A percentile compares a stretch with the other conserved stretches of the same genome.
Evolutionary conservation across 2,797 vertebrate species (phyloP).

Genomic region (Coccyzus lansbergi): DNA sequence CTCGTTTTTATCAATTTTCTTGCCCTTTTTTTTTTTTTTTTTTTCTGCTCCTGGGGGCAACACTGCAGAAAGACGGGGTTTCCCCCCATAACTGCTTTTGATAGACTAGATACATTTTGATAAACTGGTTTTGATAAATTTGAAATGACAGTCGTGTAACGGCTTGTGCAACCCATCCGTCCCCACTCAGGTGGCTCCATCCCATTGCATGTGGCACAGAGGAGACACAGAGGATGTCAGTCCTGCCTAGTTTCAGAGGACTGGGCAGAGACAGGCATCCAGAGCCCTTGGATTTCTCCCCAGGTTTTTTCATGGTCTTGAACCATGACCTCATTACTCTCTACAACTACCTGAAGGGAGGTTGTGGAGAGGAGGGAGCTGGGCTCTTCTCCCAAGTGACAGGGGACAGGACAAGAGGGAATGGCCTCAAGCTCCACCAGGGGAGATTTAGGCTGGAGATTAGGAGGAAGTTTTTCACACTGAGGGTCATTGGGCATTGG

Average conservation of each 20-base stretch:
- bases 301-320: accelerated
- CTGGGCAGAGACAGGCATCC: not conserved
- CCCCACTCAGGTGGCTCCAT: not conserved
- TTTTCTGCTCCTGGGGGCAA: no score
- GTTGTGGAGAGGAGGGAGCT: no score
- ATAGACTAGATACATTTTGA: no score
- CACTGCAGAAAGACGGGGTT: not conserved
- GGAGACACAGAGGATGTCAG: not conserved
- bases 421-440: no score
- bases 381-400: no score
- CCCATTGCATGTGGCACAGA: accelerated
- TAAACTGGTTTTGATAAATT: not conserved
- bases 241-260: not conserved
- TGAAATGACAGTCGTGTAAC: not conserved
- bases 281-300: not conserved
- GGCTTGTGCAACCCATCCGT: not conserved
- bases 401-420: no score
- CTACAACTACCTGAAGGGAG: no score
- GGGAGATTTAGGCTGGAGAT: no score
- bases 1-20: conserved; percentile 1
- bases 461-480: no score
- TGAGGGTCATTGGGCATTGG: no score
- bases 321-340: no score
- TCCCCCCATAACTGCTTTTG: not conserved
- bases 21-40: accelerated